Conservation (phyloP, 2,113 vertebrate species). For the Heliornis fulica region DNA sequence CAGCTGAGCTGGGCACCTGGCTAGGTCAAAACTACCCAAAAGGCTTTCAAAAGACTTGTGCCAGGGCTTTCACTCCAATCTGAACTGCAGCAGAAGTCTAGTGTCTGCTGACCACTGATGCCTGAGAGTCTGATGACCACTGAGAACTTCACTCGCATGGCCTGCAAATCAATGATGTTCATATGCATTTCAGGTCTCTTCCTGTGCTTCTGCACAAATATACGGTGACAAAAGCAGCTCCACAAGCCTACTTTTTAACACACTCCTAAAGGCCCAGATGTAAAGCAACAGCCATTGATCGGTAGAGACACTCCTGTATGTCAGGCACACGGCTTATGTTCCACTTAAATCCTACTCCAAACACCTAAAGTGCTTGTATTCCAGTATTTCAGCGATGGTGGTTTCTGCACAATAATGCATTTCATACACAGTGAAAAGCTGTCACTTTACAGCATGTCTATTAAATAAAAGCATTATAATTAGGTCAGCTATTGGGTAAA, state of each 20-base stretch:
- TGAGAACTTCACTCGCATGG: not conserved
- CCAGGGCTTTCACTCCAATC: not conserved
- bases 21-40: not conserved
- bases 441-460: not conserved
- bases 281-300: not conserved
- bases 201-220: not conserved
- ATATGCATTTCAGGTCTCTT: not conserved
- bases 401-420: not conserved
- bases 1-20: not conserved
- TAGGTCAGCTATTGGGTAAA: conserved; percentile 4
- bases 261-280: not conserved
- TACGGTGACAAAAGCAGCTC: not conserved
- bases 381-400: not conserved
- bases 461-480: conserved; percentile 16
- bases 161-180: not conserved
- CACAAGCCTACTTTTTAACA: not conserved
- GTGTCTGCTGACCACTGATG: not conserved
- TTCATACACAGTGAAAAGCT: conserved; percentile 16
- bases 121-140: no score
- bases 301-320: not conserved
- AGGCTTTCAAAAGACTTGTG: not conserved
- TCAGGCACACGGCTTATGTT: not conserved
- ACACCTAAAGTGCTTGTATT: not conserved
- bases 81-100: not conserved
- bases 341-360: not conserved